Percentiles rank a stretch among this genome's conserved stretches.
Evolutionary conservation across 2,113 vertebrate species (phyloP).

Genomic region (Tonatia bakeri): DNA sequence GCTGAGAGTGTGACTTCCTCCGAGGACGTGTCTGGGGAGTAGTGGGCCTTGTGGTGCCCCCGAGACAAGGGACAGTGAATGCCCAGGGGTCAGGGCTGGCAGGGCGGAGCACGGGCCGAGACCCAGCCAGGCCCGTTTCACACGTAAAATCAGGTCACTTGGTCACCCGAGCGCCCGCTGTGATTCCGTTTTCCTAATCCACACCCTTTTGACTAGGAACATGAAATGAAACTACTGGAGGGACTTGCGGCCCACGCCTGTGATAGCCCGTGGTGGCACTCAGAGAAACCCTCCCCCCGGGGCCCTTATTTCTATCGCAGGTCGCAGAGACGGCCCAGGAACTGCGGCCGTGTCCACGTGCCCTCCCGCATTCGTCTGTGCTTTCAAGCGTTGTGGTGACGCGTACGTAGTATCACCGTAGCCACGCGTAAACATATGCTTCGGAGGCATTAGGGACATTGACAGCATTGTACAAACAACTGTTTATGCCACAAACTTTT

Average conservation of each 20-base stretch:
- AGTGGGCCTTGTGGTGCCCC: not conserved
- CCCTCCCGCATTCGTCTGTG: accelerated
- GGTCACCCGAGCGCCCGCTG: not conserved
- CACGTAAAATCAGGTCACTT: not conserved
- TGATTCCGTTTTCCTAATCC: not conserved
- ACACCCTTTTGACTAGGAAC: not conserved
- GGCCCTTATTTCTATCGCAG: not conserved
- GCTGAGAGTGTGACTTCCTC: not conserved
- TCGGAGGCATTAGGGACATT: not conserved
- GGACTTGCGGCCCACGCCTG: too few species aligned
- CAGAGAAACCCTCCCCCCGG: not conserved
- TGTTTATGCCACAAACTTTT: accelerated
- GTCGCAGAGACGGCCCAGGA: not conserved
- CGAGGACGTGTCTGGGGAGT: not conserved
- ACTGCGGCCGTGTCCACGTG: not conserved
- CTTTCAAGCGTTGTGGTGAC: not conserved
- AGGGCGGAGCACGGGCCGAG: not conserved
- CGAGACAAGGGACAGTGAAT: not conserved
- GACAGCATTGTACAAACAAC: accelerated
- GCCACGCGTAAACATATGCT: not conserved
- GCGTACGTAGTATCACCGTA: too few species aligned
- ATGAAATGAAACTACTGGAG: too few species aligned
- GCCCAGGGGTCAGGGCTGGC: not conserved
- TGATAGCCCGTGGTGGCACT: not conserved
- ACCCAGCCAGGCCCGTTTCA: not conserved